Percentiles rank a stretch among this genome's conserved stretches.
Conservation (phyloP, 2,888 invertebrate species). For the Himalopsyche kuldschensis region DNA sequence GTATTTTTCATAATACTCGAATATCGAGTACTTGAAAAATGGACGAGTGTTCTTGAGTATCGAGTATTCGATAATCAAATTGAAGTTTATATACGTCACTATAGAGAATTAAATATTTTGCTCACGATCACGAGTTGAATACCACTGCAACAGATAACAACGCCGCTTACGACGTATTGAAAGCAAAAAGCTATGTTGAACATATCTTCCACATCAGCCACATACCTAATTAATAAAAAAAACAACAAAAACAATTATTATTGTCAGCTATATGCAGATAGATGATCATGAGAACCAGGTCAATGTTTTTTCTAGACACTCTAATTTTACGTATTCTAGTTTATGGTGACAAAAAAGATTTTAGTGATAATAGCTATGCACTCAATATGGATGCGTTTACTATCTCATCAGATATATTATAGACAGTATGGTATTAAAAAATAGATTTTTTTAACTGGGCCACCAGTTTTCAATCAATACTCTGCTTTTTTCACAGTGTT, state of each 20-base stretch:
- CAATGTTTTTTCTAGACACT: neutral
- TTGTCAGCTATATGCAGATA: neutral
- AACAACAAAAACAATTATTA: neutral
- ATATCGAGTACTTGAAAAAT: no score
- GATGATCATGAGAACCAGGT: neutral
- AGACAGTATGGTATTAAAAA: no score
- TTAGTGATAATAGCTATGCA: no score
- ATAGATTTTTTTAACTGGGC: no score
- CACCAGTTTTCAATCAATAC: no score
- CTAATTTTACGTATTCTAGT: neutral
- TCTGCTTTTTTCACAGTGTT: no score
- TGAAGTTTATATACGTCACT: no score
- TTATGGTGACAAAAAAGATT: neutral
- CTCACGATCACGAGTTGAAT: constrained; percentile 17
- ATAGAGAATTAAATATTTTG: neutral
- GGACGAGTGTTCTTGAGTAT: no score
- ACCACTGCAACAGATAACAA: constrained; percentile 29
- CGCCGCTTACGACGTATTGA: constrained; percentile 26
- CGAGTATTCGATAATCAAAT: no score
- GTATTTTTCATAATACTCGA: no score
- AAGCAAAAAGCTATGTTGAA: constrained; percentile 17
- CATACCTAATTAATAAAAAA: constrained; percentile 16
- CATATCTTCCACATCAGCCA: constrained; percentile 12
- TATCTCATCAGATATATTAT: no score
- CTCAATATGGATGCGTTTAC: no score